phyloP scores from a whole-genome alignment of 1,140 invertebrate genomes.

The Pemphigus obesinymphae region DNA sequence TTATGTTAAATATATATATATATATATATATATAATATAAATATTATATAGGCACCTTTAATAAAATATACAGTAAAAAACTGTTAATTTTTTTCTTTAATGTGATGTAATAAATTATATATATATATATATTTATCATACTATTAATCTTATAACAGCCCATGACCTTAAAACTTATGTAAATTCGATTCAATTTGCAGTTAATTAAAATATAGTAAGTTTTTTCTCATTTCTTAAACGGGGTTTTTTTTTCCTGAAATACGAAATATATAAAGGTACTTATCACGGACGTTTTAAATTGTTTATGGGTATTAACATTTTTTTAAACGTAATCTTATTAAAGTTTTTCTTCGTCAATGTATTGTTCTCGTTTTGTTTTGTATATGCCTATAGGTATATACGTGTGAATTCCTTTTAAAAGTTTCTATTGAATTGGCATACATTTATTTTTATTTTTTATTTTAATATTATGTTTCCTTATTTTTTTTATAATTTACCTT shows the following conservation, averaged over 20 bases:
- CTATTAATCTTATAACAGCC: too few species aligned
- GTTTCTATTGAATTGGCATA: conserved; percentile 5
- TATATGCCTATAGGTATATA: not conserved
- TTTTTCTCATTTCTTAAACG: not conserved
- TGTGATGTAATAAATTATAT: too few species aligned
- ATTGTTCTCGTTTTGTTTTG: not conserved
- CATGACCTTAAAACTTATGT: too few species aligned
- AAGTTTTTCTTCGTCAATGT: not conserved
- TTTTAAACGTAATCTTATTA: not conserved
- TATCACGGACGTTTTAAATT: not conserved
- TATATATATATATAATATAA: too few species aligned
- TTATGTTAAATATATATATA: too few species aligned
- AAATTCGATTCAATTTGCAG: not conserved
- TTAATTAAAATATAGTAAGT: not conserved
- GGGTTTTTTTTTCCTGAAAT: not conserved
- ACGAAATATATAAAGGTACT: not conserved
- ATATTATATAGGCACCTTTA: too few species aligned
- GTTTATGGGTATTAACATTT: not conserved
- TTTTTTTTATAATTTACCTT: not conserved
- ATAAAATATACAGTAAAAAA: too few species aligned
- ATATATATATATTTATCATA: too few species aligned
- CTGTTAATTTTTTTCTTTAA: too few species aligned
- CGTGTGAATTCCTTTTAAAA: not conserved
- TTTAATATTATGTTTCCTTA: not conserved
- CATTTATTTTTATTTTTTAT: not conserved